Evolutionary conservation across 2,888 invertebrate genomes (phyloP).

Genomic region (Spisula subtruncata): DNA sequence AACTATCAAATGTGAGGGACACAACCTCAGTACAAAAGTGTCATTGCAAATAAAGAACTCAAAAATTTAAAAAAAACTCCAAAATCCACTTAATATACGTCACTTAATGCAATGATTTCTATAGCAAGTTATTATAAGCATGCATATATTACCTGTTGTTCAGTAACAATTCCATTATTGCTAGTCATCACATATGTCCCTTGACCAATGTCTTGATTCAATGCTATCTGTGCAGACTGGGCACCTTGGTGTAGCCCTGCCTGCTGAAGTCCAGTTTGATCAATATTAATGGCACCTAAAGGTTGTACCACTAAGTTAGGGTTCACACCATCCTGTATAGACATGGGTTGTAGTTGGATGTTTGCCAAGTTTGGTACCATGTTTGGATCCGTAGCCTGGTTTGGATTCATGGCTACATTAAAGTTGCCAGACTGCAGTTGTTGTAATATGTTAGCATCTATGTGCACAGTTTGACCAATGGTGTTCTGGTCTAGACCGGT

Average conservation of each 20-base stretch:
- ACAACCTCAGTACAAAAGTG: no score
- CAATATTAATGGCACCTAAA: conserved; percentile 69
- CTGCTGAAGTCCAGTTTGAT: conserved; percentile 61
- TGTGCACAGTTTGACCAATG: conserved; percentile 88
- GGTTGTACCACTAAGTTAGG: conserved; percentile 86
- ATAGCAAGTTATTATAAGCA: not conserved
- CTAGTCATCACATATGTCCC: conserved; percentile 69
- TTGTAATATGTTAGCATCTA: conserved; percentile 88
- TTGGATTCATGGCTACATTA: conserved; percentile 86
- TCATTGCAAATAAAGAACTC: no score
- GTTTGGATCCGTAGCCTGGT: conserved; percentile 76
- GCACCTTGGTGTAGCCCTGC: conserved; percentile 54
- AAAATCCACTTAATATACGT: no score
- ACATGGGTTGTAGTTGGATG: conserved; percentile 78
- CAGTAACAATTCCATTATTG: conserved; percentile 51
- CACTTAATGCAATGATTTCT: no score
- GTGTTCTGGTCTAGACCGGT: conserved; percentile 87
- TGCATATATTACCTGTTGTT: conserved; percentile 57
- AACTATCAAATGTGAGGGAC: no score
- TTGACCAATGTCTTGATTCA: conserved; percentile 63
- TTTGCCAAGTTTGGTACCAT: conserved; percentile 76
- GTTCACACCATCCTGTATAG: conserved; percentile 77
- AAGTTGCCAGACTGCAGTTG: conserved; percentile 88
- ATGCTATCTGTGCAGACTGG: conserved; percentile 53
- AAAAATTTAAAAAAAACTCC: no score